Percentiles rank a stretch among this genome's conserved stretches.
These are phyloP conservation scores for Acrossocheilus wenchowensis DNA, from an alignment of 2,797 vertebrate species.

Conservation along the genomic window DNA sequence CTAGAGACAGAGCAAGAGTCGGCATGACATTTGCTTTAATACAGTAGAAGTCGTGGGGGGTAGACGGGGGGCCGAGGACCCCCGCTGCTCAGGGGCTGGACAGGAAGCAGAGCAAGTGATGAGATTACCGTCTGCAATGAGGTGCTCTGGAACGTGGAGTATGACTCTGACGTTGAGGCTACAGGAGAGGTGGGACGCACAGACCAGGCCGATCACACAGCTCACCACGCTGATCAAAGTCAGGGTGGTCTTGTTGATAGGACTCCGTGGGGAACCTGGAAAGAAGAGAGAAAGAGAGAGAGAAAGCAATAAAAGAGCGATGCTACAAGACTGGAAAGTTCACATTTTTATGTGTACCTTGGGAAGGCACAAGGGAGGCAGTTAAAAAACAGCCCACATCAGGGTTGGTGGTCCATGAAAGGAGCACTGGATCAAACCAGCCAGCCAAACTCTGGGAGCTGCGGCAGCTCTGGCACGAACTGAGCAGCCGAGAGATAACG, in stretches of 20 bases:
- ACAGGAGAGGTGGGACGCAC: conserved; percentile 91
- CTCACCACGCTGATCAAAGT: conserved; percentile 96
- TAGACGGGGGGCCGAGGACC: not conserved
- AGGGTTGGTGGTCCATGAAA: conserved; percentile 66
- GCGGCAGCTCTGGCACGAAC: conserved; percentile 53
- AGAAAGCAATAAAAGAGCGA: conserved; percentile 31
- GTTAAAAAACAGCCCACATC: conserved; percentile 68
- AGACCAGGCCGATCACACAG: conserved; percentile 92
- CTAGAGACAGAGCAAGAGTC: conserved; percentile 31
- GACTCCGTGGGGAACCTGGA: conserved; percentile 92
- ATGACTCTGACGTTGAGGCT: conserved; percentile 92
- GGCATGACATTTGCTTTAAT: conserved; percentile 44
- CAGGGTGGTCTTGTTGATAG: conserved; percentile 97
- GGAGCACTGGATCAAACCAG: conserved; percentile 67
- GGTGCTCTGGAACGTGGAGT: conserved; percentile 95
- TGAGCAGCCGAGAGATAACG: conserved; percentile 66
- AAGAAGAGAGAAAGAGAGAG: conserved; percentile 47
- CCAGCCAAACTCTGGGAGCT: conserved; percentile 60
- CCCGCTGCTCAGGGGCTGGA: not conserved
- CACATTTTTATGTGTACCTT: conserved; percentile 43
- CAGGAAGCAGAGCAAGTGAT: conserved; percentile 25
- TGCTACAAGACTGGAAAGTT: conserved; percentile 56
- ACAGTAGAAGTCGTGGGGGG: not conserved
- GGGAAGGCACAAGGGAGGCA: conserved; percentile 49
- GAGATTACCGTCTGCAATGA: conserved; percentile 92